These are phyloP conservation scores for Drosophila cracens DNA, from an alignment of 2,888 invertebrate genomes.

Conservation along the genomic window DNA sequence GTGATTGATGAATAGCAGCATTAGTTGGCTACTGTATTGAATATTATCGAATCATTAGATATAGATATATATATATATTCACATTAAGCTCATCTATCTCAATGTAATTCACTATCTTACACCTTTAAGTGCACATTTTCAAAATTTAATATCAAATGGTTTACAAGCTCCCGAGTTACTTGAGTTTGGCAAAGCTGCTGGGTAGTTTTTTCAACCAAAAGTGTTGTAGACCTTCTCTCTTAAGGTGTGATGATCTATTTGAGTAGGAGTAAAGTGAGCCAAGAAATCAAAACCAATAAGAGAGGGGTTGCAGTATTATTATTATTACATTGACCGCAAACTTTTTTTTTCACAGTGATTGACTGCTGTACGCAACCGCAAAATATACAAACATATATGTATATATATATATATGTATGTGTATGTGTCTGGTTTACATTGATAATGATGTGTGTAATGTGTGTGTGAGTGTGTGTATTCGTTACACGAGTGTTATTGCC, in stretches of 20 bases:
- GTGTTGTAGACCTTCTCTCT: fast-evolving
- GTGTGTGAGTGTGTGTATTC: constrained; percentile 11
- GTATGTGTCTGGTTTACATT: constrained; percentile 60
- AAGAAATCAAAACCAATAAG: not conserved
- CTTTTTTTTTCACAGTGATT: constrained; percentile 41
- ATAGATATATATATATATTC: not conserved
- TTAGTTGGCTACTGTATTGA: not conserved
- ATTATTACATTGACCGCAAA: not conserved
- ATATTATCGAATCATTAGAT: not conserved
- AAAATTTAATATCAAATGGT: not conserved
- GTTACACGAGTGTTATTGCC: constrained; percentile 8
- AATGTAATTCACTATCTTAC: not conserved
- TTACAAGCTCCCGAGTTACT: not conserved
- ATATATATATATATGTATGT: constrained; percentile 9
- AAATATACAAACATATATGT: constrained; percentile 16
- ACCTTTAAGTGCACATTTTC: not conserved
- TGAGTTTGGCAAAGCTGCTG: not conserved
- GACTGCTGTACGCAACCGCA: constrained; percentile 50
- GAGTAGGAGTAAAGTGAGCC: not conserved
- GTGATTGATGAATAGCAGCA: constrained; percentile 42
- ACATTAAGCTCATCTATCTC: not conserved
- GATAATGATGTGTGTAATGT: constrained; percentile 35
- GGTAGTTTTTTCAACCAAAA: not conserved
- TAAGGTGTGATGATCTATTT: not conserved
- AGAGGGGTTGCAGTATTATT: not conserved